A percentile compares a stretch with the other conserved stretches of the same genome.
Conservation (phyloP, 2,113 vertebrate genomes). For the Myotis yumanensis region DNA sequence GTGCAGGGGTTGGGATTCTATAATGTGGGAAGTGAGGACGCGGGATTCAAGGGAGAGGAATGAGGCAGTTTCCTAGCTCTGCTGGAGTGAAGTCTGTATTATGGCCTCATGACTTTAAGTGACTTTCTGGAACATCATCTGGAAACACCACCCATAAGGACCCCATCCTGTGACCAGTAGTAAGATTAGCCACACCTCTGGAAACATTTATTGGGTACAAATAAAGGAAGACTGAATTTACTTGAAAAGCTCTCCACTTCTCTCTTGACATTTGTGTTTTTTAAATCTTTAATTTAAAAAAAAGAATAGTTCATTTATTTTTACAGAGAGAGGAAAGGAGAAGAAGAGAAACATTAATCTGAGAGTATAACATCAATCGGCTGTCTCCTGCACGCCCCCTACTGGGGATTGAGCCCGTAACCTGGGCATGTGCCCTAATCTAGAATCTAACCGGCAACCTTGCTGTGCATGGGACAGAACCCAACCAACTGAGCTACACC, state of each 20-base stretch:
- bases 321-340: background rate
- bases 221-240: background rate
- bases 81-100: background rate
- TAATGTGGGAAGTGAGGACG: rapidly evolving
- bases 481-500: background rate
- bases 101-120: background rate
- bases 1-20: rapidly evolving
- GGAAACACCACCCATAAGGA: background rate
- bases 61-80: background rate
- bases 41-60: background rate
- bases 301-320: background rate
- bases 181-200: background rate
- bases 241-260: background rate
- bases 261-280: background rate
- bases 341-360: background rate
- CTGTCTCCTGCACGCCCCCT: background rate
- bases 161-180: background rate
- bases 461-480: background rate
- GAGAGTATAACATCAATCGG: background rate
- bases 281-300: background rate
- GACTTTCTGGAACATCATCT: background rate
- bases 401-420: background rate
- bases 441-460: background rate
- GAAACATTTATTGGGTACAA: background rate
- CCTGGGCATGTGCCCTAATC: background rate